Evolutionary conservation across 2,888 invertebrate species (phyloP).

Genomic region (Macrophya annulata): DNA sequence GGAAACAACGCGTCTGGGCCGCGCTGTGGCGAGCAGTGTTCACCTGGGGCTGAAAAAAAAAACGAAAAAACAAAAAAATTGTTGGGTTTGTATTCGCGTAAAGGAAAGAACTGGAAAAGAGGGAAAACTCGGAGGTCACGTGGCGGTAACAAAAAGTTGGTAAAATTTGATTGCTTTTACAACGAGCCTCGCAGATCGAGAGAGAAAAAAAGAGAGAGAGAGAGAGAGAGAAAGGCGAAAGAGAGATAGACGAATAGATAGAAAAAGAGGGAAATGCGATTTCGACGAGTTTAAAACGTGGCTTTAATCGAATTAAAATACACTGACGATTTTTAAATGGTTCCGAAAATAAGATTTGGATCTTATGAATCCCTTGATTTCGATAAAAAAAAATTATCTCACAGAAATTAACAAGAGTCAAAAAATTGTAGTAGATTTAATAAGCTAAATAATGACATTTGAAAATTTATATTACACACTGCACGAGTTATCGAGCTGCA

Average conservation of each 20-base stretch:
- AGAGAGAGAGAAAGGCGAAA: neutral
- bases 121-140: constrained; percentile 18
- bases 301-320: constrained; percentile 35
- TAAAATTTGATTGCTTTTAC: constrained; percentile 49
- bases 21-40: neutral
- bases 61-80: neutral
- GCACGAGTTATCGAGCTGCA: no score
- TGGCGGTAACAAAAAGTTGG: constrained; percentile 41
- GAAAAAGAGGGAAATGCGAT: constrained; percentile 17
- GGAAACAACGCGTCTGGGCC: neutral
- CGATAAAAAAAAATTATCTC: no score
- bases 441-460: no score
- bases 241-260: neutral
- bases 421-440: no score
- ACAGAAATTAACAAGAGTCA: no score
- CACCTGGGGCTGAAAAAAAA: constrained; percentile 1
- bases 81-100: constrained; percentile 13
- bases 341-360: constrained; percentile 1
- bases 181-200: constrained; percentile 1
- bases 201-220: neutral
- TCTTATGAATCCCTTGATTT: no score
- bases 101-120: constrained; percentile 4
- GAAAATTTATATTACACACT: no score
- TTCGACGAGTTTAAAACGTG: constrained; percentile 36
- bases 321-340: neutral